phyloP scores from a whole-genome alignment of 2,888 invertebrate species.

The Hetaerina titia region DNA sequence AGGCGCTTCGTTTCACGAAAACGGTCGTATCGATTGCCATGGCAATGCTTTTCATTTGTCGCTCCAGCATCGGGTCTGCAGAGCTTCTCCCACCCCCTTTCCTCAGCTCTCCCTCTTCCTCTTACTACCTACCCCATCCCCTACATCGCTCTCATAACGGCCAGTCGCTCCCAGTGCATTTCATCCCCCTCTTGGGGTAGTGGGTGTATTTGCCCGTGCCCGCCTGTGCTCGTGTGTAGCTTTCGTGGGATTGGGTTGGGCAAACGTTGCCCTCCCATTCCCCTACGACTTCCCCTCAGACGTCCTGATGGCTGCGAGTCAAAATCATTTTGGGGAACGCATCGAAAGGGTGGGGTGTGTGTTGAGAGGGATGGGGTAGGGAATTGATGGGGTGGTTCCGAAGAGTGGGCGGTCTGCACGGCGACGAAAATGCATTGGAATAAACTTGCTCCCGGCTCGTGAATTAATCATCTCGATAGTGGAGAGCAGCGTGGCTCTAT shows the following conservation, averaged over 20 bases:
- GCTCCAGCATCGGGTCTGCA: neutral
- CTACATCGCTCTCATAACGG: neutral
- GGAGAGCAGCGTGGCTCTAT: neutral
- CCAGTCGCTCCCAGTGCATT: neutral
- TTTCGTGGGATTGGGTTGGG: conserved; percentile 27
- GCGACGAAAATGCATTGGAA: neutral
- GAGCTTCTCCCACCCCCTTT: neutral
- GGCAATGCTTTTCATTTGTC: conserved; percentile 39
- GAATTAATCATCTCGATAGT: neutral
- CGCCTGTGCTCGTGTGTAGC: neutral
- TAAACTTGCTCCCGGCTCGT: neutral
- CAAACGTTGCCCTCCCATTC: neutral
- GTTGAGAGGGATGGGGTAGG: neutral
- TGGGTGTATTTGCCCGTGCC: neutral
- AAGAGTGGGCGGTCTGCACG: neutral
- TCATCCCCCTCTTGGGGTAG: neutral
- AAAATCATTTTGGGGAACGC: neutral
- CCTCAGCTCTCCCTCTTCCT: too few species aligned
- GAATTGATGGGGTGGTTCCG: neutral
- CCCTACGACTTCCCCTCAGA: neutral
- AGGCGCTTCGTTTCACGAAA: conserved; percentile 31
- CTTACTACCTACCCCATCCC: neutral
- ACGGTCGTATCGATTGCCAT: conserved; percentile 42
- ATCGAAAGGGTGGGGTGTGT: conserved; percentile 9
- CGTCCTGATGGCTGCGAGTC: neutral